Conservation (phyloP, 1,140 invertebrate species). For the Samia ricini region DNA sequence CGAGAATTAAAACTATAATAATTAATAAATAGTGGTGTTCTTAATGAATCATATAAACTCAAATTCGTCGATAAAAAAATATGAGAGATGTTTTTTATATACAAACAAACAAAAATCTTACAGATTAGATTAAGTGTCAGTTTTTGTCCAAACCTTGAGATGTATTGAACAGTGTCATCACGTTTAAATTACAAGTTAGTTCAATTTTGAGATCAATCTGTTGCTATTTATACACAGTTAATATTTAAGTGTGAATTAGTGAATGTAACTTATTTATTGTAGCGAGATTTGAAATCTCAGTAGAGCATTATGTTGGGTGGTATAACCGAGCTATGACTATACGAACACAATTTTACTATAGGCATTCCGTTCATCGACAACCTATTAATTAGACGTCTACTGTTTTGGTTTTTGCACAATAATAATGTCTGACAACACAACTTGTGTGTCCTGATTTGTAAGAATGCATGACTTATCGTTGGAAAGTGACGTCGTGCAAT, state of each 20-base stretch:
- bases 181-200: slow-evolving; percentile 1
- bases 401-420: neutral
- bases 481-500: no score
- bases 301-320: neutral
- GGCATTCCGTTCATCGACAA: neutral
- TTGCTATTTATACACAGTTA: neutral
- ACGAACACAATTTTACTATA: neutral
- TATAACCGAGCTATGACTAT: neutral
- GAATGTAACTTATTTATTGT: neutral
- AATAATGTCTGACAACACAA: no score
- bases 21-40: no score
- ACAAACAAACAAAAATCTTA: no score
- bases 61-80: no score
- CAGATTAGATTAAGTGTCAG: no score
- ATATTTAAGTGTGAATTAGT: neutral
- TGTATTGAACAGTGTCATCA: neutral
- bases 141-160: neutral
- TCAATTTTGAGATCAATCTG: slow-evolving; percentile 10
- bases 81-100: no score
- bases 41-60: no score
- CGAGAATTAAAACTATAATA: no score
- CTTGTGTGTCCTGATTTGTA: no score
- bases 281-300: neutral
- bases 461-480: no score
- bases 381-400: neutral